phyloP scores from a whole-genome alignment of 2,113 vertebrate genomes.

The Clarias magur region DNA sequence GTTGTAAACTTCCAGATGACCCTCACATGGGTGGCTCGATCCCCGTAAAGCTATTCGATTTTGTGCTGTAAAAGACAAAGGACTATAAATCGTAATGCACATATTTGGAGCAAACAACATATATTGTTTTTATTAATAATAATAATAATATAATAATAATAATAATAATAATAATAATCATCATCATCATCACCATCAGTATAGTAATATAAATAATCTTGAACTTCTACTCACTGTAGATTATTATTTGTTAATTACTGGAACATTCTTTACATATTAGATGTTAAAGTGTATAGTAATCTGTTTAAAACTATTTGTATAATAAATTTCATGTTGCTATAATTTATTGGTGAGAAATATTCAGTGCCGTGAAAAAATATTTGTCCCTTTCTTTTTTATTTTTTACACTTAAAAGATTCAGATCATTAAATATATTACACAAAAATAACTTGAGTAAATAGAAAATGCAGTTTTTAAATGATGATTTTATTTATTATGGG shows the following conservation, averaged over 20 bases:
- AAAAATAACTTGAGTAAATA: too few relatives aligned
- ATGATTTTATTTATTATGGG: too few relatives aligned
- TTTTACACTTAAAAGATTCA: too few relatives aligned
- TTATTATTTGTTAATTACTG: neutral
- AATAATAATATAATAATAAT: neutral
- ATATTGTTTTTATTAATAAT: neutral
- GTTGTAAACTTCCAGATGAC: constrained; percentile 55
- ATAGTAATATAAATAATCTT: neutral
- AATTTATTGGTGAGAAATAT: neutral
- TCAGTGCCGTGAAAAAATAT: too few relatives aligned
- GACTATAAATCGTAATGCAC: neutral
- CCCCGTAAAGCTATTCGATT: constrained; percentile 45
- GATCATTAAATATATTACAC: too few relatives aligned
- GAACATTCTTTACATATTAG: neutral
- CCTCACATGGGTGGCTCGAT: constrained; percentile 49
- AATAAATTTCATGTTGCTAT: neutral
- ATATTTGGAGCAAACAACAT: neutral
- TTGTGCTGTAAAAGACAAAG: neutral
- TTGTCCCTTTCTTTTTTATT: too few relatives aligned
- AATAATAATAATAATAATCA: too few relatives aligned
- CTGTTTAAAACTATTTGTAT: neutral
- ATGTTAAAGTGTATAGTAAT: neutral
- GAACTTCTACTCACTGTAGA: neutral
- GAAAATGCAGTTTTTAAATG: too few relatives aligned
- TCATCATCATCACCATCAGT: too few relatives aligned